phyloP scores from a whole-genome alignment of 1,140 invertebrate genomes.

The Drosophila insularis region DNA sequence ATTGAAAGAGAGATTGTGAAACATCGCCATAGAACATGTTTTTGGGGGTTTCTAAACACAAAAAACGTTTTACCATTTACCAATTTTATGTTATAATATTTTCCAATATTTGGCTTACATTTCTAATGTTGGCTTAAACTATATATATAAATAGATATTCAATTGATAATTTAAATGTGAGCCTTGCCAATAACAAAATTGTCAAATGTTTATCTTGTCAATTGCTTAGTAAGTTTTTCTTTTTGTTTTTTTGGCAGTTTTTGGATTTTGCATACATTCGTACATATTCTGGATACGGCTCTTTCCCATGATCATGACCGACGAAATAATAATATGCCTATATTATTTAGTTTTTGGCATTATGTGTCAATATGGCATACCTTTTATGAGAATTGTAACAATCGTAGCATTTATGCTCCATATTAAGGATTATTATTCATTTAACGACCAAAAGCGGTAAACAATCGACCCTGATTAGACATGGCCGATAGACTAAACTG shows the following conservation, averaged over 20 bases:
- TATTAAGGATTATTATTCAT: conserved; percentile 78
- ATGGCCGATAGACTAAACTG: conserved; percentile 69
- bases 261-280: not conserved
- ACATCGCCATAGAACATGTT: too few species aligned
- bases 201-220: conserved; percentile 18
- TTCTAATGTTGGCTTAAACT: not conserved
- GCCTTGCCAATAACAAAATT: not conserved
- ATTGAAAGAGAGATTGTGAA: too few species aligned
- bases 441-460: conserved; percentile 60
- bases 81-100: too few species aligned
- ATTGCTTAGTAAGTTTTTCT: not conserved
- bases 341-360: conserved; percentile 43
- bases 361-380: conserved; percentile 65
- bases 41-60: too few species aligned
- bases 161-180: not conserved
- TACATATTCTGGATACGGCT: not conserved
- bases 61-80: too few species aligned
- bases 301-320: conserved; percentile 12
- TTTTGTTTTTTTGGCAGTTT: not conserved
- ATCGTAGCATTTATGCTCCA: conserved; percentile 66
- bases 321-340: conserved; percentile 2
- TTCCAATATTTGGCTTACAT: not conserved
- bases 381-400: conserved; percentile 76
- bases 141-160: too few species aligned
- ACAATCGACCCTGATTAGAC: conserved; percentile 69